Evolutionary conservation across 2,888 invertebrate species (phyloP).

Genomic region (Synanthedon andrenaeformis): DNA sequence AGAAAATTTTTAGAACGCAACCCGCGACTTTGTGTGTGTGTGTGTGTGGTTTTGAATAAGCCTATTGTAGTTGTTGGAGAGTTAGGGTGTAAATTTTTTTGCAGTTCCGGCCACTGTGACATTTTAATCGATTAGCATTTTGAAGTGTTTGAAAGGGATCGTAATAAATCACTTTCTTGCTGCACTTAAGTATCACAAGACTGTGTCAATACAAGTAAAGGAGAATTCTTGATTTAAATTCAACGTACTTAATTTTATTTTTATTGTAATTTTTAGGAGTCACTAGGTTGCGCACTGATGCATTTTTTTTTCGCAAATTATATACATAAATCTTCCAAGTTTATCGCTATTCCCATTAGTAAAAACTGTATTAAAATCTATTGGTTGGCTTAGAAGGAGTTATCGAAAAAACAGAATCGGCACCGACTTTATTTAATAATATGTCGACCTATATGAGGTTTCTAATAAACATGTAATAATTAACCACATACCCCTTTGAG

Average conservation of each 20-base stretch:
- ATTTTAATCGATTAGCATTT: slow-evolving; percentile 38
- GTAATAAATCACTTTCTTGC: slow-evolving; percentile 14
- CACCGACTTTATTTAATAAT: no score
- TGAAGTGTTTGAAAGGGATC: not conserved
- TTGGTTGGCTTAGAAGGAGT: no score
- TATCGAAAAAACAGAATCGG: not conserved
- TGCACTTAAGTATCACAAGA: slow-evolving; percentile 6
- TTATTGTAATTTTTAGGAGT: not conserved
- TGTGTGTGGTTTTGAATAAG: slow-evolving; percentile 32
- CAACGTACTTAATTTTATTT: no score
- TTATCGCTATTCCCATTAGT: no score
- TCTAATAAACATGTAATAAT: no score
- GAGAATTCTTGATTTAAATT: no score
- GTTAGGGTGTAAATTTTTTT: slow-evolving; percentile 30
- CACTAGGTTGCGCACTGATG: not conserved
- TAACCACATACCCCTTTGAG: no score
- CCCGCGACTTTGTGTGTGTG: slow-evolving; percentile 23
- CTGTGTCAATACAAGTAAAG: not conserved
- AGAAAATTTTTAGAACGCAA: slow-evolving; percentile 40
- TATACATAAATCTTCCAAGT: no score
- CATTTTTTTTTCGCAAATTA: no score
- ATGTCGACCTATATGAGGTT: not conserved
- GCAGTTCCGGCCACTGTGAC: slow-evolving; percentile 53
- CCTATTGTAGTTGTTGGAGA: slow-evolving; percentile 23
- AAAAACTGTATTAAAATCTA: no score